These are phyloP conservation scores for Cyphomyrmex costatus DNA, from an alignment of 1,140 invertebrate genomes.

Conservation along the genomic window DNA sequence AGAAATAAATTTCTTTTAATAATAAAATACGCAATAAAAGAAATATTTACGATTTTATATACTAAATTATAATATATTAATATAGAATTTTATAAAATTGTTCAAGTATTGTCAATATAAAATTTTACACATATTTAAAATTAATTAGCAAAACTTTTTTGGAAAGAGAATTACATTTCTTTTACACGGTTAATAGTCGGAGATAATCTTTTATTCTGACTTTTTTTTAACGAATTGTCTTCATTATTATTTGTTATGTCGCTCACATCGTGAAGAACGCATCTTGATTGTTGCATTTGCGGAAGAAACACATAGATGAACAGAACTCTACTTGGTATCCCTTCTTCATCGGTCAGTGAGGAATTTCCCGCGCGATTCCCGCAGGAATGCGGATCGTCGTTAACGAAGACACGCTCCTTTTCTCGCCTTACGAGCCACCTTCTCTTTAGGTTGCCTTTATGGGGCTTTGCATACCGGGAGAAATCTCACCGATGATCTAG, in stretches of 20 bases:
- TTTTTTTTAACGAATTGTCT: neutral
- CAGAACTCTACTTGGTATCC: slow-evolving; percentile 65
- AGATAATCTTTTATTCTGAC: slow-evolving; percentile 47
- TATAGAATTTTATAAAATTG: neutral
- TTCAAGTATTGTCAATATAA: neutral
- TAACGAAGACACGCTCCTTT: slow-evolving; percentile 73
- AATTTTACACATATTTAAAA: neutral
- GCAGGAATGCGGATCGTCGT: slow-evolving; percentile 75
- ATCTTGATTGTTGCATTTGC: slow-evolving; percentile 3
- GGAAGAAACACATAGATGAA: slow-evolving; percentile 70
- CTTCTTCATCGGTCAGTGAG: slow-evolving; percentile 53
- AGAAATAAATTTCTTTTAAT: neutral
- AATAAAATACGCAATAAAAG: slow-evolving; percentile 10
- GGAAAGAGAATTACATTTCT: neutral
- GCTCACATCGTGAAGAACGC: neutral
- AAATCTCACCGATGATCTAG: slow-evolving; percentile 68
- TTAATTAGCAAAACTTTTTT: neutral
- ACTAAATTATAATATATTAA: neutral
- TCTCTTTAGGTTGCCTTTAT: slow-evolving; percentile 66
- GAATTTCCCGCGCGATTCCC: slow-evolving; percentile 74
- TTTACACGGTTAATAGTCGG: neutral
- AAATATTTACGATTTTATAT: neutral
- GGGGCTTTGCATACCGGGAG: slow-evolving; percentile 60
- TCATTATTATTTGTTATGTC: neutral
- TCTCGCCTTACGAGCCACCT: slow-evolving; percentile 52